Evolutionary conservation across 2,888 invertebrate species (phyloP).

Genomic region (Lathronympha strigana): DNA sequence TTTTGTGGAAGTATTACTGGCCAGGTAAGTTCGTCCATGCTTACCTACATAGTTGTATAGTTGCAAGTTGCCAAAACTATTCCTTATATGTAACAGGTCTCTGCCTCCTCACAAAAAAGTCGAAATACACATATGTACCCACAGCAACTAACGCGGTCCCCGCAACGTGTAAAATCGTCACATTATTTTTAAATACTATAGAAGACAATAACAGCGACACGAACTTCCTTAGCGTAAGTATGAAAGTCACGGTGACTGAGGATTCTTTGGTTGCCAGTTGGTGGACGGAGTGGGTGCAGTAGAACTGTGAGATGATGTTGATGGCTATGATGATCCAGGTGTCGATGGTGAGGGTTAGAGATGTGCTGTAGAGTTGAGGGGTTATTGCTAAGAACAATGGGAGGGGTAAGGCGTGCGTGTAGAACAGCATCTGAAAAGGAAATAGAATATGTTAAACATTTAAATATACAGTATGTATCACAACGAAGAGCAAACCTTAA

Average conservation of each 20-base stretch:
- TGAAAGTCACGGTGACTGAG: conserved; percentile 73
- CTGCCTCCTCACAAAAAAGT: conserved; percentile 66
- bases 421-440: conserved; percentile 76
- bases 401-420: conserved; percentile 69
- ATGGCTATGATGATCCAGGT: conserved; percentile 64
- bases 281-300: conserved; percentile 73
- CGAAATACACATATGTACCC: conserved; percentile 76
- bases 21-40: too few species aligned
- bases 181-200: conserved; percentile 74
- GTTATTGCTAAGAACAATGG: conserved; percentile 68
- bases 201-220: conserved; percentile 71
- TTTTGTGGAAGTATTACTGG: too few species aligned
- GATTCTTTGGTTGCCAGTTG: conserved; percentile 71
- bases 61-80: neutral
- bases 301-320: conserved; percentile 69
- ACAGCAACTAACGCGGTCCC: conserved; percentile 68
- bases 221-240: conserved; percentile 75
- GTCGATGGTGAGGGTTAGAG: conserved; percentile 52
- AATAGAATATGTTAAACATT: conserved; percentile 9
- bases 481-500: too few species aligned
- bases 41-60: too few species aligned
- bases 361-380: conserved; percentile 59
- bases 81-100: conserved; percentile 62
- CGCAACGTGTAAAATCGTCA: conserved; percentile 67
- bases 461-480: too few species aligned